These are phyloP conservation scores for Pachypsylla venusta DNA, from an alignment of 1,140 invertebrate genomes.

Conservation along the genomic window DNA sequence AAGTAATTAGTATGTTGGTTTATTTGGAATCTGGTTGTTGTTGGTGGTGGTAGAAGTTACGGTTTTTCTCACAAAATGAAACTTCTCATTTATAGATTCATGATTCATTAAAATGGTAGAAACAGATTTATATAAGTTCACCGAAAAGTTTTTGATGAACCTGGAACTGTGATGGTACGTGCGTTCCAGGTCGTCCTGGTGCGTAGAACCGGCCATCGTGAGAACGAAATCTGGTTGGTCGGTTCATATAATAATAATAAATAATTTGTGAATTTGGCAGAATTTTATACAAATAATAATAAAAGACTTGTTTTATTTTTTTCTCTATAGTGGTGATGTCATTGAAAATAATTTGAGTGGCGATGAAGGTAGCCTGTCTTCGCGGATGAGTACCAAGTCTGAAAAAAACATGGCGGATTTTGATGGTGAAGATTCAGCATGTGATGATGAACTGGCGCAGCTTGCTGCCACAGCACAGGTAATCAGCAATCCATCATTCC, in stretches of 20 bases:
- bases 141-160: too few relatives aligned
- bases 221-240: not conserved
- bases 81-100: too few relatives aligned
- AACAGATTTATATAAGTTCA: too few relatives aligned
- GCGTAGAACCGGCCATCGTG: too few relatives aligned
- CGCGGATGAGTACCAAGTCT: conserved; percentile 79
- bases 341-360: conserved; percentile 49
- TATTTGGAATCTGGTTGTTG: too few relatives aligned
- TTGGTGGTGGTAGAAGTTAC: too few relatives aligned
- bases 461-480: conserved; percentile 40
- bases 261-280: not conserved
- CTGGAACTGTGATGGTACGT: not conserved
- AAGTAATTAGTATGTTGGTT: too few relatives aligned
- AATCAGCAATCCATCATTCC: too few relatives aligned
- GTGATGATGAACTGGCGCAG: conserved; percentile 72
- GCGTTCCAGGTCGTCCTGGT: too few relatives aligned
- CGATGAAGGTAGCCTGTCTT: conserved; percentile 68
- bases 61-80: too few relatives aligned
- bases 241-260: not conserved
- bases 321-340: conserved; percentile 25
- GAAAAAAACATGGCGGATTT: conserved; percentile 90
- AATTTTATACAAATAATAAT: not conserved
- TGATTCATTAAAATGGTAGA: too few relatives aligned
- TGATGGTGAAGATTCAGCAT: conserved; percentile 78
- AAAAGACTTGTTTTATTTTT: conserved; percentile 13